Evolutionary conservation across 2,888 invertebrate species (phyloP).

Genomic region (Drosophila mettleri): DNA sequence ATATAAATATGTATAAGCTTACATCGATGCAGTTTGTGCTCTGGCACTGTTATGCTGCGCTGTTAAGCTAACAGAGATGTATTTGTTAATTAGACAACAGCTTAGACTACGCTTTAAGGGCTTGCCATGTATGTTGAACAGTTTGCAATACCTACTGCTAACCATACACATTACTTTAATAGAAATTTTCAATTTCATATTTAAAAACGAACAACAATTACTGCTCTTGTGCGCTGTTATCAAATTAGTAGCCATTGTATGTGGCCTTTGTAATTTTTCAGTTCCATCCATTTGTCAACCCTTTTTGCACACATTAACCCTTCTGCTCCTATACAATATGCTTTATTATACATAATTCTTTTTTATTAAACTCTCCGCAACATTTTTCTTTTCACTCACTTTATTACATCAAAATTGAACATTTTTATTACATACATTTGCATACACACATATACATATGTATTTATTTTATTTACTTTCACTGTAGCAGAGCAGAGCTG

Average conservation of each 20-base stretch:
- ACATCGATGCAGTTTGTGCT: too few species aligned
- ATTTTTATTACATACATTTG: slow-evolving; percentile 20
- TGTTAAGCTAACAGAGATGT: background rate
- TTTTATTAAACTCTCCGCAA: slow-evolving; percentile 30
- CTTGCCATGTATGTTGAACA: slow-evolving; percentile 3
- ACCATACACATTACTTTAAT: background rate
- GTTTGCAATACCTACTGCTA: background rate
- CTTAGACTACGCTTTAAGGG: background rate
- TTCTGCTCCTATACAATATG: background rate
- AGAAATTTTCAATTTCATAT: background rate
- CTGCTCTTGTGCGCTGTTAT: background rate
- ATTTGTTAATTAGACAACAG: background rate
- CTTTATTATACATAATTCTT: slow-evolving; percentile 2
- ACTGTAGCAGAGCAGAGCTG: background rate
- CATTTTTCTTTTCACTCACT: slow-evolving; percentile 44
- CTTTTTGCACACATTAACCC: slow-evolving; percentile 8
- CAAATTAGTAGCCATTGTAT: slow-evolving; percentile 15
- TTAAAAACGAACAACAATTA: background rate
- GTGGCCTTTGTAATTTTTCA: background rate
- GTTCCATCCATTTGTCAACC: background rate
- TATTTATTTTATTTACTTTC: background rate
- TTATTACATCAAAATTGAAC: slow-evolving; percentile 33
- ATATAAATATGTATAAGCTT: background rate
- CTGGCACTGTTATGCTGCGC: background rate
- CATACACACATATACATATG: slow-evolving; percentile 15